These are phyloP conservation scores for Drosophila macrospina DNA, from an alignment of 2,888 invertebrate species.

Conservation along the genomic window DNA sequence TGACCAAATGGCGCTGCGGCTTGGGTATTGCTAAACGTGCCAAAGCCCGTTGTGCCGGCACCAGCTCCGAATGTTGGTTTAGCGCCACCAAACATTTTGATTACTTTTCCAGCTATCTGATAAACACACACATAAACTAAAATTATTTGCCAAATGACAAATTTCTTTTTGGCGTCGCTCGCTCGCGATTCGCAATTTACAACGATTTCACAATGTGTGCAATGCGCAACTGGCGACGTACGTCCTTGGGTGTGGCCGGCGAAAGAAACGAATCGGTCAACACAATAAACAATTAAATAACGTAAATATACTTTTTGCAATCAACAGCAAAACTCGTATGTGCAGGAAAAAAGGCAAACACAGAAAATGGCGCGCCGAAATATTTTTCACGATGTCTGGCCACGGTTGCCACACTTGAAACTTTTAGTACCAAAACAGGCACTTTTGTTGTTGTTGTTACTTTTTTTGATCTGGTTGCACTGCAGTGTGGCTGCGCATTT, in stretches of 20 bases:
- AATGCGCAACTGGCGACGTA: slow-evolving; percentile 10
- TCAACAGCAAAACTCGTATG: background rate
- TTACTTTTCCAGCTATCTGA: slow-evolving; percentile 13
- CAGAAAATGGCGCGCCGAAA: slow-evolving; percentile 72
- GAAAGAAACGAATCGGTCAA: background rate
- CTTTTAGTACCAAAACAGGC: too few species aligned
- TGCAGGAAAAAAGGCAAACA: slow-evolving; percentile 33
- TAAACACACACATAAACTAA: slow-evolving; percentile 45
- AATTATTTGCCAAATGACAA: slow-evolving; percentile 2
- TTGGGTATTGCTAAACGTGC: slow-evolving; percentile 78
- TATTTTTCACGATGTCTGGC: slow-evolving; percentile 65
- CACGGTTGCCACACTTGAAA: too few species aligned
- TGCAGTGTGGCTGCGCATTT: too few species aligned
- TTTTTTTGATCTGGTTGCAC: too few species aligned
- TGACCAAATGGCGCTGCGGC: slow-evolving; percentile 86
- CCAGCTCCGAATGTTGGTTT: slow-evolving; percentile 86
- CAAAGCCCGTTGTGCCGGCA: slow-evolving; percentile 81
- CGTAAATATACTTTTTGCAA: background rate
- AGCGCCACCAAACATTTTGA: slow-evolving; percentile 82
- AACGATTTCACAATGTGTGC: slow-evolving; percentile 16
- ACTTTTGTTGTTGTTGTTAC: too few species aligned
- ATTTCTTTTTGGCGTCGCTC: slow-evolving; percentile 23
- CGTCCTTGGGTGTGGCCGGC: slow-evolving; percentile 1
- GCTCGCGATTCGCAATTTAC: slow-evolving; percentile 2
- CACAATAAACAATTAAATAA: slow-evolving; percentile 21